phyloP scores from a whole-genome alignment of 2,888 invertebrate species.

The Hypsopygia costalis region DNA sequence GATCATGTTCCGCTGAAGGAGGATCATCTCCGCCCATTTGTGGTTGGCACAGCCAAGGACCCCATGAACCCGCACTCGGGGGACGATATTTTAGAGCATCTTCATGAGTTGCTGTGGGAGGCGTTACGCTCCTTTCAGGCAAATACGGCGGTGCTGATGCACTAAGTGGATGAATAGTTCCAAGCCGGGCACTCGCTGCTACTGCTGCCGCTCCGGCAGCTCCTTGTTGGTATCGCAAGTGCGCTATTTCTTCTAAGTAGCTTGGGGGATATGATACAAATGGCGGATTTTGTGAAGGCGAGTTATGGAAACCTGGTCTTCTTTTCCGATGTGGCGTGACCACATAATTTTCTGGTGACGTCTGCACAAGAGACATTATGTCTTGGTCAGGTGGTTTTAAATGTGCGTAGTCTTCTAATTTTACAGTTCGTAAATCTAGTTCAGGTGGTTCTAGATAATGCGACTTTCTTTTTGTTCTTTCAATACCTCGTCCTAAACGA shows the following conservation, averaged over 20 bases:
- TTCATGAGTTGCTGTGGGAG: constrained; percentile 80
- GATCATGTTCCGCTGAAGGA: constrained; percentile 72
- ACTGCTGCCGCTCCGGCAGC: constrained; percentile 81
- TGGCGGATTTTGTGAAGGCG: constrained; percentile 92
- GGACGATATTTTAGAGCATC: constrained; percentile 83
- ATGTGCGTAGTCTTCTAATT: constrained; percentile 84
- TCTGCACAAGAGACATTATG: constrained; percentile 84
- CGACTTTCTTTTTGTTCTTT: constrained; percentile 82
- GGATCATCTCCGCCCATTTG: constrained; percentile 80
- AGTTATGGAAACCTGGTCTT: constrained; percentile 92
- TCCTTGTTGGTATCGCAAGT: constrained; percentile 81
- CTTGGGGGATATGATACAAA: constrained; percentile 91
- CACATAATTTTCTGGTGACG: constrained; percentile 90
- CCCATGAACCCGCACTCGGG: constrained; percentile 87
- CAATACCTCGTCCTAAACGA: constrained; percentile 81
- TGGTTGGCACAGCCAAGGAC: constrained; percentile 84
- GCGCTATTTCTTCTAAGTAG: constrained; percentile 85
- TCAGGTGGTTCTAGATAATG: constrained; percentile 85
- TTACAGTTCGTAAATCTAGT: constrained; percentile 82
- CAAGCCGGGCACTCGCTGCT: constrained; percentile 76
- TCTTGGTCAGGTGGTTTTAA: constrained; percentile 86
- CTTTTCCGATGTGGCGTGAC: constrained; percentile 93
- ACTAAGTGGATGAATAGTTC: constrained; percentile 82
- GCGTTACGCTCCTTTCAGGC: constrained; percentile 82
- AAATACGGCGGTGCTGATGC: constrained; percentile 87